Conservation (phyloP, 1,140 invertebrate species). For the Brachionus asplanchnoidis region DNA sequence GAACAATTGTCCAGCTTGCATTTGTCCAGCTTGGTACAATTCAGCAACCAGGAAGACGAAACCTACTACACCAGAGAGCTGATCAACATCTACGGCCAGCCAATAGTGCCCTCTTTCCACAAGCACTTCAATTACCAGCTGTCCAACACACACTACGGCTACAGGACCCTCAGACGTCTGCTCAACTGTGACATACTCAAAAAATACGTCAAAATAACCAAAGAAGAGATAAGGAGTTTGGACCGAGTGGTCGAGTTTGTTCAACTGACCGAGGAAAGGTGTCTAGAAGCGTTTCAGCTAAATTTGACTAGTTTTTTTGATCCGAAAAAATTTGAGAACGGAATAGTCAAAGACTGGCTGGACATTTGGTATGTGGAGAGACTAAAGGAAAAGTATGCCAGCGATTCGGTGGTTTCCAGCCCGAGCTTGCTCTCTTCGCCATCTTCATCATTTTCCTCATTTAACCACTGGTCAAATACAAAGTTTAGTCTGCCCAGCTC, state of each 20-base stretch:
- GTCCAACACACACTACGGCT: conserved; percentile 36
- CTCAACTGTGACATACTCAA: conserved; percentile 38
- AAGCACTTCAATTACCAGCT: conserved; percentile 40
- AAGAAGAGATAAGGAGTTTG: conserved; percentile 26
- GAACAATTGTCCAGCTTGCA: neutral
- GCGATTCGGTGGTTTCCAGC: neutral
- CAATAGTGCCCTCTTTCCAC: conserved; percentile 40
- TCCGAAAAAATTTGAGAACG: conserved; percentile 31
- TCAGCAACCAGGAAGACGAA: conserved; percentile 37
- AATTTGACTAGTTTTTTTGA: conserved; percentile 39
- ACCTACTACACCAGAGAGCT: conserved; percentile 32
- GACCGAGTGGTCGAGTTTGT: conserved; percentile 39
- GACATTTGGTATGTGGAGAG: conserved; percentile 39
- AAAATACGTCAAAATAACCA: conserved; percentile 31
- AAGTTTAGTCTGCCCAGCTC: neutral
- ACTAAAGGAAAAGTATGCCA: conserved; percentile 31
- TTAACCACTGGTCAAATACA: neutral
- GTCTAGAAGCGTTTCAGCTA: conserved; percentile 20
- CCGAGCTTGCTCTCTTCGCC: neutral
- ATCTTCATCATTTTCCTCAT: conserved; percentile 15
- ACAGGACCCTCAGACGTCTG: conserved; percentile 27
- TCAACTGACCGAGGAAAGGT: conserved; percentile 21
- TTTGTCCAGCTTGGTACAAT: neutral
- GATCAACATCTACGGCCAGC: conserved; percentile 34
- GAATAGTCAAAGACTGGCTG: conserved; percentile 39